phyloP scores from a whole-genome alignment of 1,140 invertebrate genomes.

The Ladona fulva region DNA sequence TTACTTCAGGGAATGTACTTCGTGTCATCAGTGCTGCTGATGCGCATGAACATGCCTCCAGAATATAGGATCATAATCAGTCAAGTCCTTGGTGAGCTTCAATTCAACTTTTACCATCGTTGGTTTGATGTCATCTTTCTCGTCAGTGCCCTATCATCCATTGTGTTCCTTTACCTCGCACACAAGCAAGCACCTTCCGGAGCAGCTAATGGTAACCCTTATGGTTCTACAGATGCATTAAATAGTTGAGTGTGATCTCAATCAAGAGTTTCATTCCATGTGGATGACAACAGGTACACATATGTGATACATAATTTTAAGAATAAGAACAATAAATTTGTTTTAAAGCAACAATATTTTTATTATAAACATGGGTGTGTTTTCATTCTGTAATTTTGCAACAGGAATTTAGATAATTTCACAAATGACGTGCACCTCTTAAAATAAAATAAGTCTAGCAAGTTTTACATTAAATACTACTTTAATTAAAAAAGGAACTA shows the following conservation, averaged over 20 bases:
- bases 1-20: conserved; percentile 93
- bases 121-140: conserved; percentile 99
- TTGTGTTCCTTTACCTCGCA: conserved; percentile 89
- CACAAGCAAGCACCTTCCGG: conserved; percentile 68
- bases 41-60: conserved; percentile 99
- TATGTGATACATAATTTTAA: background rate
- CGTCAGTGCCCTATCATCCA: conserved; percentile 90
- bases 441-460: background rate
- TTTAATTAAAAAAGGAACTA: background rate
- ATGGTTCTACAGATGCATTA: no score
- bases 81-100: conserved; percentile 92
- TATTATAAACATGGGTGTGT: background rate
- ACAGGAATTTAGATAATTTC: background rate
- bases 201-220: background rate
- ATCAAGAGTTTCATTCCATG: background rate
- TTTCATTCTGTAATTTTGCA: background rate
- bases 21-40: conserved; percentile 92
- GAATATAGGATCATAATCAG: conserved; percentile 97
- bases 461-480: conserved; percentile 2
- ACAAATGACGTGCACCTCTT: background rate
- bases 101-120: conserved; percentile 99
- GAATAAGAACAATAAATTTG: background rate
- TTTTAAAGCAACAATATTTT: background rate
- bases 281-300: background rate
- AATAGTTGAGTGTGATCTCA: background rate